Percentiles rank a stretch among this genome's conserved stretches.
Evolutionary conservation across 2,888 invertebrate genomes (phyloP).

Genomic region (Eupithecia subumbrata): DNA sequence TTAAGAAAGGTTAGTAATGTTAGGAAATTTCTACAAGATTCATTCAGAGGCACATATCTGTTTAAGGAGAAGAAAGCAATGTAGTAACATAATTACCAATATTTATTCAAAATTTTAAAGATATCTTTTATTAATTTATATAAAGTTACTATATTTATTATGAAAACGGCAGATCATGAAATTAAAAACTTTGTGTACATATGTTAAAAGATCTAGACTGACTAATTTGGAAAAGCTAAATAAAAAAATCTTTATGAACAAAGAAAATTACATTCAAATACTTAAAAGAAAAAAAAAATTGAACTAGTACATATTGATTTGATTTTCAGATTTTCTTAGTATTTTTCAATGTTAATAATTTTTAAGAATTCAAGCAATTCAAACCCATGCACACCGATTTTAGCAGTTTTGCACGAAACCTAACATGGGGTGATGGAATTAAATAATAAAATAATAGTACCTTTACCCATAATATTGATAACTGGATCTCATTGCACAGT

Average conservation of each 20-base stretch:
- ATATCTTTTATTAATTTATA: no score
- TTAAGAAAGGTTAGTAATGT: background rate
- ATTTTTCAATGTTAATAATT: background rate
- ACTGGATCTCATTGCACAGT: constrained; percentile 42
- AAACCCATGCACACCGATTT: constrained; percentile 37
- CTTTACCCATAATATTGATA: constrained; percentile 66
- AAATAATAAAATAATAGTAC: constrained; percentile 66
- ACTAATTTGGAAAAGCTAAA: background rate
- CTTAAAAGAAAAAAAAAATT: no score
- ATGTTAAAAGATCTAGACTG: background rate
- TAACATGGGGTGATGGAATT: constrained; percentile 51
- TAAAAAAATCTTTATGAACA: background rate
- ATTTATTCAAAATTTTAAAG: background rate
- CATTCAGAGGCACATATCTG: background rate
- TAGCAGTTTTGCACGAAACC: constrained; percentile 12
- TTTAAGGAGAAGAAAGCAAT: background rate
- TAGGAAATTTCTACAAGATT: background rate
- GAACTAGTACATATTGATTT: no score
- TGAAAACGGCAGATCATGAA: background rate
- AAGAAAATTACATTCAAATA: no score
- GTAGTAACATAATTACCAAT: background rate
- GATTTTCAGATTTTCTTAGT: no score
- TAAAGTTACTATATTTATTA: background rate
- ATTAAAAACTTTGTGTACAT: no score
- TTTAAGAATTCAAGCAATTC: no score